phyloP scores from a whole-genome alignment of 2,113 vertebrate species.

The Seriola rivoliana region DNA sequence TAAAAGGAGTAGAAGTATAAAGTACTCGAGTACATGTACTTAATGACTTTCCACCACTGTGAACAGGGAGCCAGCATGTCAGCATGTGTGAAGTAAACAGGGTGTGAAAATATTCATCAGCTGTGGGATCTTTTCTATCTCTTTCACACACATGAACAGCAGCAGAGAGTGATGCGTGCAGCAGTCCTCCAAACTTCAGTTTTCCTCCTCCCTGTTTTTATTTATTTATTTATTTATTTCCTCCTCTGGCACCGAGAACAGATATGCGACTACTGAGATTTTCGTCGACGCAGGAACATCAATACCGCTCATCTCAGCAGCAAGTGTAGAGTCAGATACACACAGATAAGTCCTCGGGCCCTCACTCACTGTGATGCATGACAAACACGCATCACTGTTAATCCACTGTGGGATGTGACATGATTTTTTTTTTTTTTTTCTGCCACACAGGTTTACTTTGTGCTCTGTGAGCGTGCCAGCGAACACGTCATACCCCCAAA shows the following conservation, averaged over 20 bases:
- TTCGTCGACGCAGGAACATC: constrained; percentile 40
- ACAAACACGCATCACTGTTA: constrained; percentile 37
- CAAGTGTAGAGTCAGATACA: constrained; percentile 33
- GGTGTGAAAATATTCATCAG: constrained; percentile 27
- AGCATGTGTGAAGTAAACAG: constrained; percentile 3
- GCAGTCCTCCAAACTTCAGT: constrained; percentile 19
- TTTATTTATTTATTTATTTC: constrained; percentile 26
- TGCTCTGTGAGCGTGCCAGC: constrained; percentile 36
- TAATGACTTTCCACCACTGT: not conserved
- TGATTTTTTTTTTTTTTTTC: constrained; percentile 18
- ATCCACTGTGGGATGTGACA: constrained; percentile 49
- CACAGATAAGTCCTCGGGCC: constrained; percentile 32
- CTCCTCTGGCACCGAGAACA: constrained; percentile 19
- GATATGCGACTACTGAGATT: constrained; percentile 50
- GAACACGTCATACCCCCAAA: constrained; percentile 55
- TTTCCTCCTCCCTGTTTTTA: not conserved
- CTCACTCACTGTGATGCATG: constrained; percentile 29
- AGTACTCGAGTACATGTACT: not conserved
- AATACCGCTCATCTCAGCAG: constrained; percentile 53
- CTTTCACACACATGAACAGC: constrained; percentile 3
- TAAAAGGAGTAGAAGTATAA: not conserved
- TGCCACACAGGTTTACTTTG: constrained; percentile 30
- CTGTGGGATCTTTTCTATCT: not conserved
- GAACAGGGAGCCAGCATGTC: not conserved
- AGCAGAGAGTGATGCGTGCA: constrained; percentile 11